Evolutionary conservation across 2,888 invertebrate genomes (phyloP).

Genomic region (Hetaerina titia): DNA sequence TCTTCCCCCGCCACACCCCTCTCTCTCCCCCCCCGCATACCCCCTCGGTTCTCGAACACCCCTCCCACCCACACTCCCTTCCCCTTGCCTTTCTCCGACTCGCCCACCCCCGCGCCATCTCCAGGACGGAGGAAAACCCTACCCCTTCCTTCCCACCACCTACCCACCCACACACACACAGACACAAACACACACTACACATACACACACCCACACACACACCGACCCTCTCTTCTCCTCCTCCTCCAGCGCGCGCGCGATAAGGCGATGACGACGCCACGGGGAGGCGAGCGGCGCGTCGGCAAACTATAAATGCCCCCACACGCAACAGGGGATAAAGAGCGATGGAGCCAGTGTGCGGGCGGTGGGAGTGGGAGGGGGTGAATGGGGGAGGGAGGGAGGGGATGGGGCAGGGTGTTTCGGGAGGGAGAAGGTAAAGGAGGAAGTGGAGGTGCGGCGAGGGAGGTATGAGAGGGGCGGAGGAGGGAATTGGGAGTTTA

Average conservation of each 20-base stretch:
- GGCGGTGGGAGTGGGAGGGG: neutral
- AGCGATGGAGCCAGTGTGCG: neutral
- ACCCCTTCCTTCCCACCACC: neutral
- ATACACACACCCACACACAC: too few species aligned
- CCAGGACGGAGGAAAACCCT: neutral
- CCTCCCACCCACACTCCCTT: neutral
- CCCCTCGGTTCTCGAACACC: neutral
- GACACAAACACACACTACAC: too few species aligned
- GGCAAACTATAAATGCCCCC: conserved; percentile 38
- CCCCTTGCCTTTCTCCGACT: neutral
- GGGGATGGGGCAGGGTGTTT: neutral
- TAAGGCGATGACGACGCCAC: conserved; percentile 48
- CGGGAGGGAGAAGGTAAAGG: neutral
- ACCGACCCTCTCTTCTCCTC: neutral
- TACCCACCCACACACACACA: neutral
- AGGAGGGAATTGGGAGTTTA: neutral
- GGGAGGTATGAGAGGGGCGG: neutral
- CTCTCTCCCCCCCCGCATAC: neutral
- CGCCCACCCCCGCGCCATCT: neutral
- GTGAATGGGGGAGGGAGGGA: neutral
- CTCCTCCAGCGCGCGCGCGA: conserved; percentile 52
- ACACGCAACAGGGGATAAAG: conserved; percentile 58
- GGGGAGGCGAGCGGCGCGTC: conserved; percentile 29
- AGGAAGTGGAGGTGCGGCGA: neutral
- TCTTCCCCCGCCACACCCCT: neutral